Conservation (phyloP, 2,113 vertebrate genomes). For the Boleophthalmus pectinirostris region DNA sequence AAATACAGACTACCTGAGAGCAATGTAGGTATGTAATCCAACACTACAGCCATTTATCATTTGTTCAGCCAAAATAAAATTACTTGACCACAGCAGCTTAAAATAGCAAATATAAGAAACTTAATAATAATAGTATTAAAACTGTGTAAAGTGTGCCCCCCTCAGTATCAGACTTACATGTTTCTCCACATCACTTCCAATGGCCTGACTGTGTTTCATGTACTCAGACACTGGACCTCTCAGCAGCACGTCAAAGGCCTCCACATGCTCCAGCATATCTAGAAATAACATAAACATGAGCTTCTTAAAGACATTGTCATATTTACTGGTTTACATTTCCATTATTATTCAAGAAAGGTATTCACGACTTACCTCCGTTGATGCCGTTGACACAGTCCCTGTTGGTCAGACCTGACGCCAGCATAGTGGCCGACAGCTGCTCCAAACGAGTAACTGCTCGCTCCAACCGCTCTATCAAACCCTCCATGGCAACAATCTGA, state of each 20-base stretch:
- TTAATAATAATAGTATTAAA: neutral
- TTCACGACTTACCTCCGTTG: conserved; percentile 76
- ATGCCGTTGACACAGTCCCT: conserved; percentile 71
- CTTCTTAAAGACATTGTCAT: neutral
- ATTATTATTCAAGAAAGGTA: neutral
- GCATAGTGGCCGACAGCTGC: conserved; percentile 76
- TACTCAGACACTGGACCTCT: conserved; percentile 86
- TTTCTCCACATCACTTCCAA: conserved; percentile 89
- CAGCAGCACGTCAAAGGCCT: conserved; percentile 88
- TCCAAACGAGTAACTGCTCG: conserved; percentile 89
- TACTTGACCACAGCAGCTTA: no score
- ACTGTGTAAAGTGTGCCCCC: neutral
- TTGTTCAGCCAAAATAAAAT: no score
- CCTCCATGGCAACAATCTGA: conserved; percentile 78
- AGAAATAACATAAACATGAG: conserved; percentile 14
- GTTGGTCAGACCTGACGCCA: conserved; percentile 60
- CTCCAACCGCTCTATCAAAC: conserved; percentile 89
- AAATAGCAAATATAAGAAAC: no score
- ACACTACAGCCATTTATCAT: no score
- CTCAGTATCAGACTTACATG: conserved; percentile 86
- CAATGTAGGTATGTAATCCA: neutral
- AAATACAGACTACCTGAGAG: neutral
- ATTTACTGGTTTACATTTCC: neutral
- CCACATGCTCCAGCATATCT: conserved; percentile 84
- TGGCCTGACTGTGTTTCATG: conserved; percentile 84